phyloP scores from a whole-genome alignment of 2,797 vertebrate genomes.

The Tolypeutes matacus region DNA sequence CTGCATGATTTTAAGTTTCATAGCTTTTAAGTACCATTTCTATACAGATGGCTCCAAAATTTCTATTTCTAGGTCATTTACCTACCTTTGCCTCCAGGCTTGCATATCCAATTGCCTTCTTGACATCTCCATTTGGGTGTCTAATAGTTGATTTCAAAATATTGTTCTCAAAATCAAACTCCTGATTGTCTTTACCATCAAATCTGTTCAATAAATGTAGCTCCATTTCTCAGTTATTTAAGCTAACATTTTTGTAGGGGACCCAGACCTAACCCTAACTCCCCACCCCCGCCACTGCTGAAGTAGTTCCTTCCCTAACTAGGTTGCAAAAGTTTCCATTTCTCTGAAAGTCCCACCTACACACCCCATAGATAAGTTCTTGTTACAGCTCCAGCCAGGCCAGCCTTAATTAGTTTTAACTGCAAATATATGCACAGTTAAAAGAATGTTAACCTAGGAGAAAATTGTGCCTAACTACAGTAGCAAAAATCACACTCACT shows the following conservation, averaged over 20 bases:
- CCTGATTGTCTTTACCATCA: background rate
- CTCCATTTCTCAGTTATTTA: background rate
- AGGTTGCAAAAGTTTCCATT: no score
- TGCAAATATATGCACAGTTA: no score
- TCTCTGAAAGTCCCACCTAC: no score
- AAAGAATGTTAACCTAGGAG: no score
- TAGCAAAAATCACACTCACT: no score
- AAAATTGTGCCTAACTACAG: no score
- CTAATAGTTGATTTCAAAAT: constrained; percentile 12
- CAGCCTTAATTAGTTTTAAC: no score
- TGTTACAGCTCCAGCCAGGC: no score
- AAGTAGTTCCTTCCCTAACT: no score
- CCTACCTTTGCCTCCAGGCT: background rate
- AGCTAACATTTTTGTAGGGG: background rate
- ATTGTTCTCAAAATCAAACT: background rate
- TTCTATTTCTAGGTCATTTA: constrained; percentile 3
- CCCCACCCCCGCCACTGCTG: no score
- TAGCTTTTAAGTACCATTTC: background rate
- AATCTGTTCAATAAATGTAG: background rate
- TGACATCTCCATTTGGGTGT: background rate
- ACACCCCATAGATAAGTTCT: no score
- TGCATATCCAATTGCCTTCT: constrained; percentile 10
- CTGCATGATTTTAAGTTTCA: background rate
- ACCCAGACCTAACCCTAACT: no score
- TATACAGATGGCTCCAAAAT: background rate